phyloP scores from a whole-genome alignment of 2,113 vertebrate genomes.

The Callipepla squamata region DNA sequence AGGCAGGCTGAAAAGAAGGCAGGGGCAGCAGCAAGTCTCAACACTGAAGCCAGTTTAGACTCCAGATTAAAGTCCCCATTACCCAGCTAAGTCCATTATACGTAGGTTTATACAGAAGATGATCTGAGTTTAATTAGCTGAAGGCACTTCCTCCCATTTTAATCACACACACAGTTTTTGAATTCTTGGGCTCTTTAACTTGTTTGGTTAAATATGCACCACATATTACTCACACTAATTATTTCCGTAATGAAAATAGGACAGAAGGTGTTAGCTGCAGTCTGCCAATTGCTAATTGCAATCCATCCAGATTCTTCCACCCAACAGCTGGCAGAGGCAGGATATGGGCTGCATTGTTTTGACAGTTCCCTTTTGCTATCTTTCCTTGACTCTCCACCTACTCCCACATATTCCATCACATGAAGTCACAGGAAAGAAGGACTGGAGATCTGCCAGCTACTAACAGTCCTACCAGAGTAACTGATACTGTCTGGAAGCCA shows the following conservation, averaged over 20 bases:
- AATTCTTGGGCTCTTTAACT: neutral
- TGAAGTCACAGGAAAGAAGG: neutral
- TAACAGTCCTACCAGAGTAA: neutral
- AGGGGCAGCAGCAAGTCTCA: neutral
- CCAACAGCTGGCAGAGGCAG: neutral
- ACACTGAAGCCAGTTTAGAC: accelerated
- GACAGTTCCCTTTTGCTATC: neutral
- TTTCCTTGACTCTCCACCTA: neutral
- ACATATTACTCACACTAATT: neutral
- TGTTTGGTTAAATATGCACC: neutral
- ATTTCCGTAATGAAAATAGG: neutral
- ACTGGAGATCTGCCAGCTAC: neutral
- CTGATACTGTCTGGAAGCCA: neutral
- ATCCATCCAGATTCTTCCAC: neutral
- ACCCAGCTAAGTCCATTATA: neutral
- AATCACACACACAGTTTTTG: neutral
- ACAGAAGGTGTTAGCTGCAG: neutral
- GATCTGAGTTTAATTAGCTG: neutral
- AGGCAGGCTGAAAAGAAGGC: neutral
- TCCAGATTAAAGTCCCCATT: neutral
- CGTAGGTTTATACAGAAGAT: neutral
- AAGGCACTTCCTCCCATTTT: neutral
- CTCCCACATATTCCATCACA: neutral
- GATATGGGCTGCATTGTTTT: neutral
- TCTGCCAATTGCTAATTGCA: neutral